Evolutionary conservation across 2,113 vertebrate genomes (phyloP).

Genomic region (Hippolais icterina): DNA sequence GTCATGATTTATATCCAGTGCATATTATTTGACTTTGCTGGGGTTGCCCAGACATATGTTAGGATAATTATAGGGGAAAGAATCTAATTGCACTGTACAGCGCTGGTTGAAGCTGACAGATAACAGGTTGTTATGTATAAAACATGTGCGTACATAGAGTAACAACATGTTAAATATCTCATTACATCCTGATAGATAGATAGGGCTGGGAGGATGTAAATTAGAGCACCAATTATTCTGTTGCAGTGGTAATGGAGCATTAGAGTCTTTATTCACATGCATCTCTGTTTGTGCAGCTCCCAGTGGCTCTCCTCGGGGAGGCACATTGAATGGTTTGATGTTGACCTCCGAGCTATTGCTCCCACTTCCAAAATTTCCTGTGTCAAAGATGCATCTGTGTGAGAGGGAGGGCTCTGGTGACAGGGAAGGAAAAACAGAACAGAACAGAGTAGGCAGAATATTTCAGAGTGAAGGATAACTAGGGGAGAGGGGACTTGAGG

Average conservation of each 20-base stretch:
- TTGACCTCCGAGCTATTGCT: slow-evolving; percentile 24
- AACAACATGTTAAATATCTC: slow-evolving; percentile 55
- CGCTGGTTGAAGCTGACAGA: slow-evolving; percentile 1
- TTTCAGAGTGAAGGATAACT: not conserved
- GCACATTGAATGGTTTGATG: not conserved
- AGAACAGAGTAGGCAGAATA: not conserved
- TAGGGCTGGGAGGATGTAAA: slow-evolving; percentile 41
- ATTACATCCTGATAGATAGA: slow-evolving; percentile 52
- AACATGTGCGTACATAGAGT: slow-evolving; percentile 24
- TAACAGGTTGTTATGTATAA: slow-evolving; percentile 58
- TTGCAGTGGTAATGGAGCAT: slow-evolving; percentile 44
- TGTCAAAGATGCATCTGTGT: not conserved
- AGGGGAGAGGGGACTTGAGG: not conserved
- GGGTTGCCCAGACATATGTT: not conserved
- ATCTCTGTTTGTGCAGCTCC: not conserved
- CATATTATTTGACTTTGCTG: not conserved
- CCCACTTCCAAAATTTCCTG: not conserved
- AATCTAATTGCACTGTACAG: slow-evolving; percentile 3
- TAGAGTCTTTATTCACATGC: not conserved
- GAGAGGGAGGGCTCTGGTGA: not conserved
- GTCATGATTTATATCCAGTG: not conserved
- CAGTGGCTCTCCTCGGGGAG: slow-evolving; percentile 11
- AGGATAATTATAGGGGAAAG: slow-evolving; percentile 3
- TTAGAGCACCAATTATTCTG: slow-evolving; percentile 42
- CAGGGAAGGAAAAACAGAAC: not conserved